Evolutionary conservation across 2,797 vertebrate genomes (phyloP), one percentile per base, ranked within the genome.

Genomic region (Decapterus maruadsi): DNA sequence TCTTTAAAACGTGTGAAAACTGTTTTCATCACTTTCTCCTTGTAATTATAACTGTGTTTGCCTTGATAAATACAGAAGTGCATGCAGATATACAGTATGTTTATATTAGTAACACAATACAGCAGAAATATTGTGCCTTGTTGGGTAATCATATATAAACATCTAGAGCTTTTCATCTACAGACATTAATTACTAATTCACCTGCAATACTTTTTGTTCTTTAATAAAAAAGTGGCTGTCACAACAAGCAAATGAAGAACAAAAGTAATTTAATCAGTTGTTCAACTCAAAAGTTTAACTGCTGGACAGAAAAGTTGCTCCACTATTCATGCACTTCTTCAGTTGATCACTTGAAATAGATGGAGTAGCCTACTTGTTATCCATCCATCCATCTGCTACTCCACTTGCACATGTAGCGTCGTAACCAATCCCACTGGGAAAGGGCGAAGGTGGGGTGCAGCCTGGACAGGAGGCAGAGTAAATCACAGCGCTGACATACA

Each of bases 1-100:
- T 50, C 9, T 36, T 38, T 53, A 17, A 11, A 64, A 58, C 12
- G 29, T 13, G 16, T 54, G 7, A 67, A 31, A 19, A 7, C 12
- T 22, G 6, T 19, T 50, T 9, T 13, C 29, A 58, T 54, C 34
- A n/a, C 29, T 2, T 19, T 59, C 14, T 8, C 29, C 36, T 54
- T 20, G 3, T 45, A 45, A 54, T 38, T 50, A 42, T 40, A 7
- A 34, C 16, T 55, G 34, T 65, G 29, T 56, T 50, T 54, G 70
- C 59, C 46, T 29, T 68, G 2, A 7, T 20, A 68, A 76, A 62
- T 40, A 26, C 29, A 60, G 6, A 62, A 20, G 29, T n/a, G 43
- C 4, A 42, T 4, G 1, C 50, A 53, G 34, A 16, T 9, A 19
- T 38, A 63, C 4, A 16, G 42, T 1, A 42, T 43, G 51, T 20